Evolutionary conservation across 2,888 invertebrate species (phyloP), one percentile per base, ranked within the genome.

Genomic region (Drosophila falleni): DNA sequence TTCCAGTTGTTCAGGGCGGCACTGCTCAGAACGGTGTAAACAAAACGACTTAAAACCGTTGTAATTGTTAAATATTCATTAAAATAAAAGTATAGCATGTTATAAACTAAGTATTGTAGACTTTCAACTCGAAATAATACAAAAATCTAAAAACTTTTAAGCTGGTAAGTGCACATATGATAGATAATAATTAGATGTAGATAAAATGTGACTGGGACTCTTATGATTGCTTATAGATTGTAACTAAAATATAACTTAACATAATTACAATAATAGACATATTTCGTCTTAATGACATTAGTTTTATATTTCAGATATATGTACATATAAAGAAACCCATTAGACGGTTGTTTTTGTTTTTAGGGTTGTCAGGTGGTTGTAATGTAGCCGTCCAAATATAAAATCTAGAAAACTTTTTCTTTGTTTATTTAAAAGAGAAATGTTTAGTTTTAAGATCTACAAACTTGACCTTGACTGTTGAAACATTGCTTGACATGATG

Each of bases 351-450:
- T 51, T 69, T 56, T 47, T 23, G 47, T 65, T 62, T 63, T 35
- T 59, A 83, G 89, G 89, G 89, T 86, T 83, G 89, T 67, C 89
- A 88, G 62, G 71, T 55, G 37, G 3, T 49, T 23, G 23, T 15
- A 15, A 9, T 19, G 29, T 23, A 11, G 53, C 51, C 19, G 41
- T 0, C 0, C 29, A 26, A 42, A n/a, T 26, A 41, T 13, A 35
- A 37, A 42, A 50, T 13, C 6, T 3, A 35, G 1, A n/a, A 13
- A 16, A 8, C 1, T 29, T 44, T 41, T 35, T 10, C 19, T 54
- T 47, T 23, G 9, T 13, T 5, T n/a, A n/a, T n/a, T 41, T 9
- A 3, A 4, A 15, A 59, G 23, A 3, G 1, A 5, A 29, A 1
- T 1, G 15, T 31, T 37, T 37, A 11, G 13, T 0, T 5, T 3